Base-by-base conservation (phyloP, 2,888 invertebrate species). In the Polymixis lichenea region DNA sequence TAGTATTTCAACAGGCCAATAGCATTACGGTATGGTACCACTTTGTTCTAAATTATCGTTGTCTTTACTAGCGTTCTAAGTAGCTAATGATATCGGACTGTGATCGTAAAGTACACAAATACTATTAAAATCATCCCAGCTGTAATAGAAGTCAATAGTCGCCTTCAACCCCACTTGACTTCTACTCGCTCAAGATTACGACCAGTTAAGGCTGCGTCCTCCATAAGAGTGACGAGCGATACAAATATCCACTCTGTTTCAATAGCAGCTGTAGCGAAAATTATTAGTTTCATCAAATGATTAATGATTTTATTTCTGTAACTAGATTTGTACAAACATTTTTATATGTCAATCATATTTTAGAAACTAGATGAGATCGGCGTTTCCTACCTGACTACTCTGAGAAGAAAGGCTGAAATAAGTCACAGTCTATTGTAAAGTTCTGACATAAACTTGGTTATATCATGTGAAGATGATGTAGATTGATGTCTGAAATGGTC, bases 101-200 rank as follows among this genome's bases (percentile, higher is more conserved):
- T 61, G 46, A 25, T 49, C 22, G 17, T 60, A 69, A 53, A 70
- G 38, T 25, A 71, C 43, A 56, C 51, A 56, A 64, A 58, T 17
- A 38, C 64, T 56, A 67, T 51, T 46, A 58, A 65, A 72, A 43
- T 46, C 61, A 67, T 67, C 46, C 32, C 60, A 66, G 55, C 25
- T 46, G 46, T 53, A 64, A 43, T 62, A 65, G 43, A 75, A 78
- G 78, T 80, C 67, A 74, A 78, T 71, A 75, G 13, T 67, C 61
- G 22, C 55, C 60, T 70, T 75, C 78, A 71, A 66, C 43, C 25
- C 53, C 51, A 68, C 67, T 82, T 83, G 60, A 71, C 75, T 68
- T 75, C 25, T 69, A 78, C 28, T 62, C 28, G 56, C 69, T 82
- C 78, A 69, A 78, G 56, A 78, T 69, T 67, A 71, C 55, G 32